These are phyloP conservation scores for Girardia tigrina DNA, from an alignment of 2,888 invertebrate species.

Conservation along the genomic window DNA sequence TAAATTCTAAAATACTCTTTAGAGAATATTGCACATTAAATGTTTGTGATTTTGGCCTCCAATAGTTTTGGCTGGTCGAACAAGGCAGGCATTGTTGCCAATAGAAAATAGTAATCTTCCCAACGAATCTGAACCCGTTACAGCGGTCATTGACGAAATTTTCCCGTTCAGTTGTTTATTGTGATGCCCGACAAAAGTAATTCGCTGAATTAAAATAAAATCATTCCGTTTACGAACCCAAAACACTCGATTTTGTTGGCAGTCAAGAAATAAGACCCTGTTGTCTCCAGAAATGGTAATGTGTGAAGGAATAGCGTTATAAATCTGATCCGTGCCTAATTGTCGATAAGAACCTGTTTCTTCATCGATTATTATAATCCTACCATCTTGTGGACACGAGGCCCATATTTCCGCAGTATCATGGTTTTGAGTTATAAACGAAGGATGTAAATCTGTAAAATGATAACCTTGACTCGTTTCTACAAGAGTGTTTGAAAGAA, in stretches of 20 bases:
- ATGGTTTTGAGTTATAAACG: conserved; percentile 28
- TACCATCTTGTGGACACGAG: conserved; percentile 30
- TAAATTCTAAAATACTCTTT: neutral
- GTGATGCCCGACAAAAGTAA: neutral
- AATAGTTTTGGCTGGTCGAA: neutral
- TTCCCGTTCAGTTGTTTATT: neutral
- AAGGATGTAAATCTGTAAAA: conserved; percentile 24
- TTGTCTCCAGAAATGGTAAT: conserved; percentile 24
- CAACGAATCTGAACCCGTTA: neutral
- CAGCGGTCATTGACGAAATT: neutral
- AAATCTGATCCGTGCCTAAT: conserved; percentile 28
- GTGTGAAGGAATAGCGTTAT: conserved; percentile 29
- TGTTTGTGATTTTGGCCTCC: conserved; percentile 7
- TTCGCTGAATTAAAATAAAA: conserved; percentile 29
- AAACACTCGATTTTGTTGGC: conserved; percentile 26
- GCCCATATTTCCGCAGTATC: conserved; percentile 28
- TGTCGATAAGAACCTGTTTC: conserved; percentile 25
- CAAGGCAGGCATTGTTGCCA: conserved; percentile 12
- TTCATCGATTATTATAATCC: conserved; percentile 25
- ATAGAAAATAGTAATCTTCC: neutral
- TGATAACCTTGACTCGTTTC: conserved; percentile 25
- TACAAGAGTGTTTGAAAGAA: conserved; percentile 15
- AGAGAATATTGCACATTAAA: conserved; percentile 1
- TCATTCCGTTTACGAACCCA: conserved; percentile 31
- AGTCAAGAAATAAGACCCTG: conserved; percentile 30